Percentiles rank a stretch among this genome's conserved stretches.
Evolutionary conservation across 2,797 vertebrate species (phyloP).

Genomic region (Chiropotes sagulatus): DNA sequence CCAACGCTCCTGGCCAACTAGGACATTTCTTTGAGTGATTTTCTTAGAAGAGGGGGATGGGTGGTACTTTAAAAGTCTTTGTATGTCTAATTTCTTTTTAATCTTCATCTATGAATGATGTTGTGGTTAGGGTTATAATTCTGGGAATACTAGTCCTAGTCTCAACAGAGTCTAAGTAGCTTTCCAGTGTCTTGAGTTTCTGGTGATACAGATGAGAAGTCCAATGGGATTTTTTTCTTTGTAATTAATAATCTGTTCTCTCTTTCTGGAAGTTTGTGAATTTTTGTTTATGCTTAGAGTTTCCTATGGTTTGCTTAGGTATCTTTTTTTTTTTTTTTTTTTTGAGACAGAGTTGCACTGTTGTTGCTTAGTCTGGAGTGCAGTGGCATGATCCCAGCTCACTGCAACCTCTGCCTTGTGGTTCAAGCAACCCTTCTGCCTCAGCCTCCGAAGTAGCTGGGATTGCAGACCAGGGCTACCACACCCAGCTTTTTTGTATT

Average conservation of each 20-base stretch:
- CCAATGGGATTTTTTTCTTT: background rate
- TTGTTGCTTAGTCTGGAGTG: background rate
- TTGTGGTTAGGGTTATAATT: background rate
- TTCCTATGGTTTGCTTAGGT: background rate
- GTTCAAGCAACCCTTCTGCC: background rate
- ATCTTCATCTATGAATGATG: background rate
- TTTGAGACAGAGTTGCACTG: background rate
- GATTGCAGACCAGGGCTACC: background rate
- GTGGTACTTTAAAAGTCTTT: background rate
- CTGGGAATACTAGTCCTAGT: constrained; percentile 5
- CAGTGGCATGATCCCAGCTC: background rate
- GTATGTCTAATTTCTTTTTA: background rate
- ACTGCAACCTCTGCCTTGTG: background rate
- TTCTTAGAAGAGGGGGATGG: background rate
- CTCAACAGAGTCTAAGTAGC: background rate
- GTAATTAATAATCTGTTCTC: background rate
- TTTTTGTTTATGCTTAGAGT: constrained; percentile 14
- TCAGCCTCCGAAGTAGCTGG: background rate
- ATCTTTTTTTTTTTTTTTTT: background rate
- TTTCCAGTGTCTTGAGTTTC: constrained; percentile 37
- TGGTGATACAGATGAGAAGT: constrained; percentile 4
- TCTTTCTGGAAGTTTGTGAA: constrained; percentile 2
- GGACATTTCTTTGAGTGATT: constrained; percentile 34
- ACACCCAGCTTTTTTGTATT: background rate
- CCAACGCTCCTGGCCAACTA: background rate